These are phyloP conservation scores for Bradypodion pumilum DNA, from an alignment of 2,797 vertebrate genomes.

Conservation along the genomic window DNA sequence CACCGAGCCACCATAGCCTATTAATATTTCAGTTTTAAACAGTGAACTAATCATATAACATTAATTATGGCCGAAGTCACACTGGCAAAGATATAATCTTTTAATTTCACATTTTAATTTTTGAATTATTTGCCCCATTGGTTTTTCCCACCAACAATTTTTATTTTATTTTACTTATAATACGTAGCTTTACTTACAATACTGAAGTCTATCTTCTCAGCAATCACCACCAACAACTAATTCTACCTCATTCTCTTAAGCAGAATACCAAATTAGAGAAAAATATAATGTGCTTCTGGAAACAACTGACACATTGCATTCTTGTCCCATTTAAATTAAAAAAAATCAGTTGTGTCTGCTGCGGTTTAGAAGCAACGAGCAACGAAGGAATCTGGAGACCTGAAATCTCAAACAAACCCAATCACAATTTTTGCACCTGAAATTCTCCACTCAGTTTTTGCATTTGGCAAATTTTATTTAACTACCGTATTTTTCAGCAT, in stretches of 20 bases:
- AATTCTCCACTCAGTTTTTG: neutral
- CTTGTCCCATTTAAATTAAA: neutral
- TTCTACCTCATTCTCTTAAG: neutral
- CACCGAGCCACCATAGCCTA: too few relatives aligned
- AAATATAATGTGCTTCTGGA: too few relatives aligned
- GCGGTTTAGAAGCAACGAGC: too few relatives aligned
- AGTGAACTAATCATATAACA: neutral
- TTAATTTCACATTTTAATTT: neutral
- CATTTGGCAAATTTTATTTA: too few relatives aligned
- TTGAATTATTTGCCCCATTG: neutral
- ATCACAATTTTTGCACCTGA: neutral
- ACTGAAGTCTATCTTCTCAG: neutral
- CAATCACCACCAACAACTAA: neutral
- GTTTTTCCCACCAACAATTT: neutral
- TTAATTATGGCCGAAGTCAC: neutral
- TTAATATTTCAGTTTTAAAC: too few relatives aligned
- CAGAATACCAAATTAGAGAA: neutral
- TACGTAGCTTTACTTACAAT: neutral
- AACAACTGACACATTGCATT: neutral
- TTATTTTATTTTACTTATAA: too few relatives aligned
- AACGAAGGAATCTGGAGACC: neutral
- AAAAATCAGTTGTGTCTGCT: neutral
- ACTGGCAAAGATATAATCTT: neutral
- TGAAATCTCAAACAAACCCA: neutral
- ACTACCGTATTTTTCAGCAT: neutral